Evolutionary conservation across 2,888 invertebrate genomes (phyloP).

Genomic region (Dryobotodes eremita): DNA sequence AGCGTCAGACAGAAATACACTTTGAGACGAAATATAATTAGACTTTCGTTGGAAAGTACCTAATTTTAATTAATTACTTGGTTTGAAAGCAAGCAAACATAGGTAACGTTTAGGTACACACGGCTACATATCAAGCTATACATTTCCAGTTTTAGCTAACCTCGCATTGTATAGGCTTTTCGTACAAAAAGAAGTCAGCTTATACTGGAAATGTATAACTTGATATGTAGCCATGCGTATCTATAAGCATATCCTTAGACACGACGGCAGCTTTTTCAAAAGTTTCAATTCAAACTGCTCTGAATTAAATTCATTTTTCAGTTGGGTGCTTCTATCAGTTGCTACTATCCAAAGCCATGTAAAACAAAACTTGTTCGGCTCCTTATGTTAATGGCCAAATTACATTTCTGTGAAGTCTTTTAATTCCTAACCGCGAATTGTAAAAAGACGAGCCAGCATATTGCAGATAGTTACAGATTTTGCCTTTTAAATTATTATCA

Average conservation of each 20-base stretch:
- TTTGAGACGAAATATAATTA: not conserved
- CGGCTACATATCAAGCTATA: too few species aligned
- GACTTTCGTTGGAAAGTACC: not conserved
- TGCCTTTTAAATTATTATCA: not conserved
- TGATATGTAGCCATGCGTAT: not conserved
- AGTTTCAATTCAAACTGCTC: not conserved
- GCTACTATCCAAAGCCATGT: not conserved
- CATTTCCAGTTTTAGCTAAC: too few species aligned
- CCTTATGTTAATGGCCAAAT: not conserved
- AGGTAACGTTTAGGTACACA: not conserved
- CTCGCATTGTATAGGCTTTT: too few species aligned
- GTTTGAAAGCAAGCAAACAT: not conserved
- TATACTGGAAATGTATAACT: too few species aligned
- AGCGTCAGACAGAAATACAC: not conserved
- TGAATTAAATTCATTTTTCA: slow-evolving; percentile 5
- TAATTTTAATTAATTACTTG: not conserved
- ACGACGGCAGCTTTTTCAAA: not conserved
- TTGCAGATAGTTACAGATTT: too few species aligned
- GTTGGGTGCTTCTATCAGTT: not conserved
- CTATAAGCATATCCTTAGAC: not conserved
- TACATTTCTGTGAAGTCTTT: not conserved
- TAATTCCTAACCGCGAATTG: too few species aligned
- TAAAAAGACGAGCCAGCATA: too few species aligned
- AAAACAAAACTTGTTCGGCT: not conserved
- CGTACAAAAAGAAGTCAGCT: too few species aligned